phyloP scores from a whole-genome alignment of 1,140 invertebrate genomes.

The Zaprionus capensis region DNA sequence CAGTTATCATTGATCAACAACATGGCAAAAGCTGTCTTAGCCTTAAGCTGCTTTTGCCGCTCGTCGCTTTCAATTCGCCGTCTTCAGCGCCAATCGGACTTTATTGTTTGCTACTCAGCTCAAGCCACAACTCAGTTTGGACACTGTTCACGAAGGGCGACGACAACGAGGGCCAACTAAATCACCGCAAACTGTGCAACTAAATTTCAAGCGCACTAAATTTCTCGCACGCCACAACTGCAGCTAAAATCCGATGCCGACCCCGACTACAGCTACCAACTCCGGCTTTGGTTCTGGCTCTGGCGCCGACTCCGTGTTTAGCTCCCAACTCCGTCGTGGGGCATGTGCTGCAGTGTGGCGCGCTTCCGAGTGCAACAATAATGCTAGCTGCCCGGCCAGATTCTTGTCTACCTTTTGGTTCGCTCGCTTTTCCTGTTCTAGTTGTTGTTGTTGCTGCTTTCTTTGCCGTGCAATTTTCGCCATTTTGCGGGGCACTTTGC shows the following conservation, averaged over 20 bases:
- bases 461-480: conserved; percentile 76
- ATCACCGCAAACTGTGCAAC: conserved; percentile 77
- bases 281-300: neutral
- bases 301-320: neutral
- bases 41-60: neutral
- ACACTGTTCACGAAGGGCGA: neutral
- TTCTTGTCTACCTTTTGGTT: conserved; percentile 40
- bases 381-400: conserved; percentile 58
- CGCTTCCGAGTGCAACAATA: conserved; percentile 26
- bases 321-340: conserved; percentile 11
- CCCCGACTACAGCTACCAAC: conserved; percentile 3
- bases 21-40: neutral
- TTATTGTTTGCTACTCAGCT: conserved; percentile 41
- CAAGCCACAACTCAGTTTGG: conserved; percentile 22
- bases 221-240: conserved; percentile 56
- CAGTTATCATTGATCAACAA: neutral
- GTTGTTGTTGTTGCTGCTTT: conserved; percentile 60
- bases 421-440: conserved; percentile 1
- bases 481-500: conserved; percentile 80
- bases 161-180: conserved; percentile 58
- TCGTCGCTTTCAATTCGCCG: conserved; percentile 1
- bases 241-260: conserved; percentile 29
- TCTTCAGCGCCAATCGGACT: conserved; percentile 1
- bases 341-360: conserved; percentile 8
- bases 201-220: conserved; percentile 79